Conservation (phyloP, 2,797 vertebrate genomes). For the Simalia tracyae region DNA sequence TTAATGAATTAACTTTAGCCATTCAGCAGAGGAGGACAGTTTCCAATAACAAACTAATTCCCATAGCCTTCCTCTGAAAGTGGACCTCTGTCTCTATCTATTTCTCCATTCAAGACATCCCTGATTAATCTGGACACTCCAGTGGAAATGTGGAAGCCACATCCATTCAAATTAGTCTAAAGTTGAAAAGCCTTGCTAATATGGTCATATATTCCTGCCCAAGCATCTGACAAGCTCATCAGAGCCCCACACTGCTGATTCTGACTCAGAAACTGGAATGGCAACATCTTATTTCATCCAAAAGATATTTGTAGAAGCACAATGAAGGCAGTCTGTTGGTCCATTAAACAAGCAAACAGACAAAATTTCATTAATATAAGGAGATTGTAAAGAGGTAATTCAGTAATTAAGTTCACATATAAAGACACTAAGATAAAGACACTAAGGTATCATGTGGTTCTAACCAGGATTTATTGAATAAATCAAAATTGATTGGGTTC, state of each 20-base stretch:
- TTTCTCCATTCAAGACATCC: not conserved
- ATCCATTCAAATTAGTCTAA: not conserved
- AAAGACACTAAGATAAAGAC: not conserved
- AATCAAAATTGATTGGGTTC: not conserved
- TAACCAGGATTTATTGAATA: not conserved
- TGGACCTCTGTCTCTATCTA: not conserved
- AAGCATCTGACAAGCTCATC: not conserved
- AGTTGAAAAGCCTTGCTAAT: not conserved
- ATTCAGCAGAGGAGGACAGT: not conserved
- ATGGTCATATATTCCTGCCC: not conserved
- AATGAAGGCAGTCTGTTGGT: not conserved
- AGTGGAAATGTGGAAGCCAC: not conserved
- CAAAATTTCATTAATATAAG: not conserved
- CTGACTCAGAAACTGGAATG: not conserved
- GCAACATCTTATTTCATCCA: not conserved
- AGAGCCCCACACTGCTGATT: not conserved
- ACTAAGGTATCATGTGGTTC: not conserved
- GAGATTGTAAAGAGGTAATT: not conserved
- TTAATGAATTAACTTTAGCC: constrained; percentile 23
- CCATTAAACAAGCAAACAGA: not conserved
- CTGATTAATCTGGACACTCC: not conserved
- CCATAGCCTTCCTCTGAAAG: constrained; percentile 39
- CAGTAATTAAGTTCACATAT: not conserved
- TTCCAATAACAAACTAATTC: constrained; percentile 42
- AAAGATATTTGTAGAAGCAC: not conserved